Evolutionary conservation across 2,113 vertebrate species (phyloP).

Genomic region (Oryzias celebensis): DNA sequence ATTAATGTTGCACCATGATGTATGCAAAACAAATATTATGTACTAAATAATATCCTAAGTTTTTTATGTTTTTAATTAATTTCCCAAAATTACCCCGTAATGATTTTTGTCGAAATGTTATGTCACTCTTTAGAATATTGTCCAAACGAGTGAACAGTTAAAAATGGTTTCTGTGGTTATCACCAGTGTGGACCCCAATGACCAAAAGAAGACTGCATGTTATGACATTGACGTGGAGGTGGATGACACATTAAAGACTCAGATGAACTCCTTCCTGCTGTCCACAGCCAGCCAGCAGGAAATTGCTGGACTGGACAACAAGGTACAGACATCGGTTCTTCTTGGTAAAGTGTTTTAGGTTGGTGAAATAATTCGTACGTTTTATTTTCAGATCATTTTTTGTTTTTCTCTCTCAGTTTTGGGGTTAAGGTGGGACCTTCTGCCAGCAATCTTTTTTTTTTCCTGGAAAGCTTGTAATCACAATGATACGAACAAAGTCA

Average conservation of each 20-base stretch:
- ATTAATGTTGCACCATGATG: too few relatives aligned
- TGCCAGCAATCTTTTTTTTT: slow-evolving; percentile 32
- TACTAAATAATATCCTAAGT: too few relatives aligned
- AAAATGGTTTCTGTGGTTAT: background rate
- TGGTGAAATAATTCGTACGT: too few relatives aligned
- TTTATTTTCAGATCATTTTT: slow-evolving; percentile 1
- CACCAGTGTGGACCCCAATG: slow-evolving; percentile 93
- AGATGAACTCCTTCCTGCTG: slow-evolving; percentile 98
- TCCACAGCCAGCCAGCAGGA: slow-evolving; percentile 99
- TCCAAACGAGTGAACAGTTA: background rate
- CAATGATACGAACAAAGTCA: slow-evolving; percentile 28
- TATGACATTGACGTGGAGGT: slow-evolving; percentile 99
- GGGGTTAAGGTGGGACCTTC: slow-evolving; percentile 38
- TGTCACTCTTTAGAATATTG: too few relatives aligned
- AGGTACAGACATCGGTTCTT: slow-evolving; percentile 73
- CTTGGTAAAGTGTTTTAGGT: too few relatives aligned
- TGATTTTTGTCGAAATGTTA: too few relatives aligned
- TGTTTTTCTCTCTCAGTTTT: background rate
- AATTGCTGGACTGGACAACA: slow-evolving; percentile 97
- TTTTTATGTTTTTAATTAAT: too few relatives aligned
- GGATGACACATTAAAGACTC: slow-evolving; percentile 97
- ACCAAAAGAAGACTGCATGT: slow-evolving; percentile 99
- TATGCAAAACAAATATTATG: too few relatives aligned
- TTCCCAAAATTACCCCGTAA: too few relatives aligned
- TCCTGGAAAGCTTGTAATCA: slow-evolving; percentile 38